Evolutionary conservation across 2,888 invertebrate genomes (phyloP).

Genomic region (Hyalella azteca): DNA sequence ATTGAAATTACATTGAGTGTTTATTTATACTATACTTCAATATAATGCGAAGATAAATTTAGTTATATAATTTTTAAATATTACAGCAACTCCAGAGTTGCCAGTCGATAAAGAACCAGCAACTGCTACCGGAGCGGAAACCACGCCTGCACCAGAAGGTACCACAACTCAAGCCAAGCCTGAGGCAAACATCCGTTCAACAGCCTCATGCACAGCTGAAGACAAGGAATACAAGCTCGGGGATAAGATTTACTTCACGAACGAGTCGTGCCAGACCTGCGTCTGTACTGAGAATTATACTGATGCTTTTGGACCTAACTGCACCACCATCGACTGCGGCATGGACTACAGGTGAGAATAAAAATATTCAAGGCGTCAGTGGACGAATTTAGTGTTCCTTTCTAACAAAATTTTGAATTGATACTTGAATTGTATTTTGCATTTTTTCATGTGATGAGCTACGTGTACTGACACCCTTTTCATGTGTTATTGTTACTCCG

Average conservation of each 20-base stretch:
- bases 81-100: neutral
- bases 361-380: too few relatives aligned
- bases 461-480: too few relatives aligned
- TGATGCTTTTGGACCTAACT: conserved; percentile 39
- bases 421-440: too few relatives aligned
- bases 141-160: neutral
- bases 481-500: too few relatives aligned
- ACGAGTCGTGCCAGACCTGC: conserved; percentile 43
- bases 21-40: too few relatives aligned
- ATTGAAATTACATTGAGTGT: too few relatives aligned
- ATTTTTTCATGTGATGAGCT: too few relatives aligned
- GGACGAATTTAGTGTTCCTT: too few relatives aligned
- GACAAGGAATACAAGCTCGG: conserved; percentile 43
- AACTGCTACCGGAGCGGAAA: neutral
- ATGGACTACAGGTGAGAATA: conserved; percentile 41
- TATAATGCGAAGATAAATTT: too few relatives aligned
- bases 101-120: neutral
- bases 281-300: conserved; percentile 44
- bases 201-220: conserved; percentile 43
- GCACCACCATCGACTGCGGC: conserved; percentile 47
- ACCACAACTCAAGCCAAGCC: neutral
- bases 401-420: too few relatives aligned
- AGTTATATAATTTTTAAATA: too few relatives aligned
- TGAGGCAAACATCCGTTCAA: neutral
- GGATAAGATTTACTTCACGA: conserved; percentile 40